Evolutionary conservation across 2,888 invertebrate genomes (phyloP).

Genomic region (Leptothorax acervorum): DNA sequence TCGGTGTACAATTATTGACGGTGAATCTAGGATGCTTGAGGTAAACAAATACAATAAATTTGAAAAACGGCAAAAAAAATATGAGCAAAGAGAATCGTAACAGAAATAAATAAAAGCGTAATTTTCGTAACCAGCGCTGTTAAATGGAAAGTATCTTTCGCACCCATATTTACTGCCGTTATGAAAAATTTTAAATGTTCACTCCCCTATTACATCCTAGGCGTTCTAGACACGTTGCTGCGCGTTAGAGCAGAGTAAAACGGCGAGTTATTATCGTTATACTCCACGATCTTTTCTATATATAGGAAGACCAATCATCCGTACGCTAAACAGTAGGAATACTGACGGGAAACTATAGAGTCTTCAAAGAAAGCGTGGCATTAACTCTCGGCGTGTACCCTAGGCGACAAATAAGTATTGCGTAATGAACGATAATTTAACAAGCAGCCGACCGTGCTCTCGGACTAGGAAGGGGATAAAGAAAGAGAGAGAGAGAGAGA

Average conservation of each 20-base stretch:
- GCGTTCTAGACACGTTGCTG: not conserved
- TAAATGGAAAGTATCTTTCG: not conserved
- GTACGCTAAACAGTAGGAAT: conserved; percentile 11
- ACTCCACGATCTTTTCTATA: conserved; percentile 21
- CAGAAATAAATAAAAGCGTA: not conserved
- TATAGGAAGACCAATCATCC: conserved; percentile 18
- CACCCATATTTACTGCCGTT: not conserved
- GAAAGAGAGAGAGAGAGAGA: not conserved
- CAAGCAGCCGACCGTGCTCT: not conserved
- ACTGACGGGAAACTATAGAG: not conserved
- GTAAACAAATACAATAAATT: not conserved
- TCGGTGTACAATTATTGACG: not conserved
- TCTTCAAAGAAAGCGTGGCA: conserved; percentile 22
- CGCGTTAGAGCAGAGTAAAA: conserved; percentile 11
- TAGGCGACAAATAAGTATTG: conserved; percentile 34
- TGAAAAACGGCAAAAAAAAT: too few relatives aligned
- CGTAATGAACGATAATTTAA: conserved; percentile 33
- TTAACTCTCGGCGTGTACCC: conserved; percentile 14
- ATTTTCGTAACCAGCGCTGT: not conserved
- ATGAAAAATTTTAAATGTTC: conserved; percentile 8
- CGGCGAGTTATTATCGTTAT: conserved; percentile 20
- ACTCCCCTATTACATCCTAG: not conserved
- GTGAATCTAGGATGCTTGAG: not conserved
- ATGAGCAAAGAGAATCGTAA: too few relatives aligned
- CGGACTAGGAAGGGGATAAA: not conserved